Evolutionary conservation across 2,113 vertebrate genomes (phyloP).

Genomic region (Nothocercus julius): DNA sequence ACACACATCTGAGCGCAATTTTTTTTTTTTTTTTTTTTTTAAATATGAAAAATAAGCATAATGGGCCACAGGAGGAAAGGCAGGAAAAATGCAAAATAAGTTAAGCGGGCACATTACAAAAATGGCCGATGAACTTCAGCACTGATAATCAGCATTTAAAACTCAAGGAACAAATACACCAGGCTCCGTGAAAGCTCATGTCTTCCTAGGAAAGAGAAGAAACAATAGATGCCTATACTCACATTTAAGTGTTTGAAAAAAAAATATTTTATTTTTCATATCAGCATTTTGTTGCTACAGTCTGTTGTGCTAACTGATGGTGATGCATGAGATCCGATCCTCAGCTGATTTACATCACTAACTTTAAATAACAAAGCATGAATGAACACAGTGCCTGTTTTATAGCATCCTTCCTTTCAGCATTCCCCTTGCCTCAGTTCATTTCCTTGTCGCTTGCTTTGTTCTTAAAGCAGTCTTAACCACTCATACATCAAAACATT

Average conservation of each 20-base stretch:
- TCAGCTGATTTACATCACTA: constrained; percentile 20
- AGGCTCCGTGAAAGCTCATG: background rate
- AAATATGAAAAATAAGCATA: background rate
- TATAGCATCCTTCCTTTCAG: constrained; percentile 57
- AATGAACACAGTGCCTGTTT: constrained; percentile 45
- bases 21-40: background rate
- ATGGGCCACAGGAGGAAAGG: background rate
- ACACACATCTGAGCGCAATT: background rate
- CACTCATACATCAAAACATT: constrained; percentile 70
- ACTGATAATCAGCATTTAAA: background rate
- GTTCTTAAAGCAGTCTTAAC: constrained; percentile 57
- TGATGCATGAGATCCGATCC: background rate
- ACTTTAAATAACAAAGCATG: constrained; percentile 47
- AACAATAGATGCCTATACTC: background rate
- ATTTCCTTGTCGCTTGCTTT: constrained; percentile 59
- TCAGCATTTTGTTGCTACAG: background rate
- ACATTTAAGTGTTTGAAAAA: background rate
- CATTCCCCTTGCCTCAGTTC: constrained; percentile 45
- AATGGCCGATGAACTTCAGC: background rate
- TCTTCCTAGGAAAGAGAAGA: background rate
- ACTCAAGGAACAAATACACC: background rate
- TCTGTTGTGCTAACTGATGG: background rate
- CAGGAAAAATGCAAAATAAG: background rate
- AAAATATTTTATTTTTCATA: background rate
- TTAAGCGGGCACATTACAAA: background rate